Base-by-base conservation (phyloP, 2,113 vertebrate species). In the Fregata magnificens region DNA sequence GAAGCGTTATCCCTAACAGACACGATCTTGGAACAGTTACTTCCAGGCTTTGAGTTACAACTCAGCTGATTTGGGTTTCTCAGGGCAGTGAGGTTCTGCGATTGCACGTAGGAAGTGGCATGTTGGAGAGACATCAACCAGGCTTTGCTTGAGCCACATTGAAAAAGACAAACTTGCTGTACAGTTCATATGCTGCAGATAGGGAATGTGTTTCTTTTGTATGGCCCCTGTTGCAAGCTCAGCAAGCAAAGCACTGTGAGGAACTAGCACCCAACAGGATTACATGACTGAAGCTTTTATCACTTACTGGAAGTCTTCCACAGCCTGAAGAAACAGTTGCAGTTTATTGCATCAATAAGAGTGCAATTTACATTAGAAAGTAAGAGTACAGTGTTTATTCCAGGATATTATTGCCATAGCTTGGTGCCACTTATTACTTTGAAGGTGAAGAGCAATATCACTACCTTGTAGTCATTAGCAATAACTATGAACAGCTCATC, bases 301-400 rank as follows among this genome's bases (percentile, higher is more conserved):
- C 61, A 62, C 70, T 78, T 91, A 77, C 73, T 94, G 91, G 72
- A 96, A 93, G 67, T 77, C 50, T 86, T 87, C 74, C 71, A 58
- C 40, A 69, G 94, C 82, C 72, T 77, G 29, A 92, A 95, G 86
- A 95, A 84, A 95, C n/a, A 28, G 56, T 63, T 84, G 70, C 85
- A 96, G 63, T 76, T 96, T 88, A 85, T 93, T 96, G 67, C 95
- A 95, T 95, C 86, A 85, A 82, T 62, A 87, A 79, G 84, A 95
- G 61, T 40, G 32, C 62, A 73, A 61, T 93, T 95, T 82, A 85
- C 77, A 94, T 71, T 83, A 83, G 91, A 82, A 95, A 94, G 80
- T 69, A 85, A 87, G 66, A 86, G 66, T 53, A 45, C 20, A n/a
- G 45, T 70, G 44, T 95, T 95, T 91, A 71, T 95, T 90, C 55